phyloP scores from a whole-genome alignment of 2,888 invertebrate genomes.

The Xestobium rufovillosum region DNA sequence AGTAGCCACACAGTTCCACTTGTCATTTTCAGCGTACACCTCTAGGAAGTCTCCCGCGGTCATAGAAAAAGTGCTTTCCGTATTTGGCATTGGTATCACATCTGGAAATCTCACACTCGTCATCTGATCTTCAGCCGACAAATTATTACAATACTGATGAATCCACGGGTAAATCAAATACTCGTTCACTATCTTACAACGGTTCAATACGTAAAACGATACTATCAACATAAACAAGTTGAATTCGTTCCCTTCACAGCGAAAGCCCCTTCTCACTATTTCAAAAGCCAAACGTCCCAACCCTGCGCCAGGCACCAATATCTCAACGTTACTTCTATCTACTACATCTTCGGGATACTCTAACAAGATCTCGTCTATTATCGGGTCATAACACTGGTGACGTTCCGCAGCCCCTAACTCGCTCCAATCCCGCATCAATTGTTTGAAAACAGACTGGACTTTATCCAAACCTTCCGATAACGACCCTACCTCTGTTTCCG shows the following conservation, averaged over 20 bases:
- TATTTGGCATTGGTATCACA: slow-evolving; percentile 64
- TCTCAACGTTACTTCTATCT: slow-evolving; percentile 52
- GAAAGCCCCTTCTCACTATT: slow-evolving; percentile 80
- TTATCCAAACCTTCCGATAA: slow-evolving; percentile 58
- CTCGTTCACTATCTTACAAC: slow-evolving; percentile 63
- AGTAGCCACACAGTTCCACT: slow-evolving; percentile 90
- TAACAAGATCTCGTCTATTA: slow-evolving; percentile 72
- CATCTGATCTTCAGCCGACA: slow-evolving; percentile 73
- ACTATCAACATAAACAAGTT: slow-evolving; percentile 96
- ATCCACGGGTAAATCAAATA: slow-evolving; percentile 90
- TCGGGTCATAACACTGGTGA: slow-evolving; percentile 80
- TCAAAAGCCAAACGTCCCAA: slow-evolving; percentile 91
- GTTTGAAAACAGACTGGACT: slow-evolving; percentile 90
- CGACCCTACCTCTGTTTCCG: slow-evolving; percentile 34
- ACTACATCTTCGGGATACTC: slow-evolving; percentile 61
- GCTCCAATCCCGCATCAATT: slow-evolving; percentile 97
- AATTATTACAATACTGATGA: slow-evolving; percentile 88
- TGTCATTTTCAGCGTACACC: slow-evolving; percentile 64
- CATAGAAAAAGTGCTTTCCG: slow-evolving; percentile 77
- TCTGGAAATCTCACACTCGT: slow-evolving; percentile 79
- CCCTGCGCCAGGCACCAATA: slow-evolving; percentile 95
- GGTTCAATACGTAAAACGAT: slow-evolving; percentile 91
- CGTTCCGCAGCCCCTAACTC: slow-evolving; percentile 74
- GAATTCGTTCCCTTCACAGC: slow-evolving; percentile 96
- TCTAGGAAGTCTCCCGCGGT: slow-evolving; percentile 95